Base-by-base conservation (phyloP, 2,888 invertebrate genomes). In the Caenorhabditis doughertyi region DNA sequence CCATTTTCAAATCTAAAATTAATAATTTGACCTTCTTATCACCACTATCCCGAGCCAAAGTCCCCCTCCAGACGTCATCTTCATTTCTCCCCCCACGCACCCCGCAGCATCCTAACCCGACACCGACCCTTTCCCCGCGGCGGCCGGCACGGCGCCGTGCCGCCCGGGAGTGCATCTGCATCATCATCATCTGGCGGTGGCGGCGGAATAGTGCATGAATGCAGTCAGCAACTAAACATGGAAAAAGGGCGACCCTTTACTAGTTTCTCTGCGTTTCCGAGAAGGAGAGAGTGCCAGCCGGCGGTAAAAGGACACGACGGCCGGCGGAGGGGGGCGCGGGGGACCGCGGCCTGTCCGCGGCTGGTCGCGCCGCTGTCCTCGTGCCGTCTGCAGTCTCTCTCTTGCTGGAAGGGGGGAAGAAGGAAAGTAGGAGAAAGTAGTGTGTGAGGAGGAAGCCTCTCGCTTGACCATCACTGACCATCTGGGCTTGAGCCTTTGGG, bases 321-420 rank as follows among this genome's bases (percentile, higher is more conserved):
- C 62, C 44, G 55, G 60, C 67, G 18, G n/a, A n/a, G n/a, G n/a
- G n/a, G n/a, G n/a, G n/a, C n/a, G n/a, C n/a, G 16, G 42, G 32
- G 21, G 18, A 56, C 35, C 72, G 80, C 74, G 73, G 53, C 56
- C 65, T 65, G 81, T 81, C 81, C 81, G 81, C 81, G 81, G 76
- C 81, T 81, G 81, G 65, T 65, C 65, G 65, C 65, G 65, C 70
- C 49, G 73, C 73, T 47, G 47, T 65, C 56, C 3, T 32, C 51
- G 42, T 47, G 32, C 16, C 39, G 51, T 76, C 76, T 76, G 49
- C 64, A n/a, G 73, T 58, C 70, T 58, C 70, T 32, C 4, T 0
- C n/a, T 47, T n/a, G n/a, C 49, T 64, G 49, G 49, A 64, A 49
- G 7, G 8, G 32, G 21, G 35, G 21, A 3, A 29, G 13, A 18